Evolutionary conservation across 2,797 vertebrate species (phyloP).

Genomic region (Tinamus major): DNA sequence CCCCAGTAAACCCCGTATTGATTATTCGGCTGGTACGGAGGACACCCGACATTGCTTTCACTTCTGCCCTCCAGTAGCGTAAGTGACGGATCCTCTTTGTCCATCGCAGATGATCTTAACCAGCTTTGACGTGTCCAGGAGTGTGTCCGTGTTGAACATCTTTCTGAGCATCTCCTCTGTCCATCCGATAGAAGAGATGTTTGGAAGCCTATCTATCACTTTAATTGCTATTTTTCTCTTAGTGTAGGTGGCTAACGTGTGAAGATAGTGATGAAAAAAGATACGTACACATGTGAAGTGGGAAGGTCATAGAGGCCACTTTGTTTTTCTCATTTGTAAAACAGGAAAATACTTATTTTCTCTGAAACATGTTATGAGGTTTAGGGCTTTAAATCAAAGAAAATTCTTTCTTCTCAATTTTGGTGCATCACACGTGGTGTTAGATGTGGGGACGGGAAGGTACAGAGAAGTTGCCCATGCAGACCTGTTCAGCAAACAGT

Average conservation of each 20-base stretch:
- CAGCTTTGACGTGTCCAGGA: background rate
- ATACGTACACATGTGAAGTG: background rate
- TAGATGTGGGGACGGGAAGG: background rate
- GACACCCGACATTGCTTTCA: background rate
- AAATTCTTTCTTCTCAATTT: background rate
- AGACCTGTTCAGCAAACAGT: background rate
- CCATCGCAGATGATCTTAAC: conserved; percentile 10
- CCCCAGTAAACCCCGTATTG: background rate
- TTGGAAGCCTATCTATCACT: background rate
- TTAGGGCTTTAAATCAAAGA: background rate
- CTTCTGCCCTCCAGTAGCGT: background rate
- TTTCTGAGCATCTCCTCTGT: background rate
- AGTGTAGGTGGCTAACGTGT: background rate
- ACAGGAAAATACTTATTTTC: background rate
- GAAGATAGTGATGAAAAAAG: background rate
- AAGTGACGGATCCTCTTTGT: conserved; percentile 26
- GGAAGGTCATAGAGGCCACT: background rate
- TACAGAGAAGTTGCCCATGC: background rate
- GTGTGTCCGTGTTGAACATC: background rate
- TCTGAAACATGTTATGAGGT: background rate
- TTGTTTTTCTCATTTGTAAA: background rate
- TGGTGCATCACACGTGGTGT: background rate
- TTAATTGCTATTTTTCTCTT: background rate
- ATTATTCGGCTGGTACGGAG: background rate
- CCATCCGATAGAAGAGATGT: background rate